Percentiles rank a stretch among this genome's conserved stretches.
Conservation (phyloP, 2,797 vertebrate species). For the Oophaga sylvatica region DNA sequence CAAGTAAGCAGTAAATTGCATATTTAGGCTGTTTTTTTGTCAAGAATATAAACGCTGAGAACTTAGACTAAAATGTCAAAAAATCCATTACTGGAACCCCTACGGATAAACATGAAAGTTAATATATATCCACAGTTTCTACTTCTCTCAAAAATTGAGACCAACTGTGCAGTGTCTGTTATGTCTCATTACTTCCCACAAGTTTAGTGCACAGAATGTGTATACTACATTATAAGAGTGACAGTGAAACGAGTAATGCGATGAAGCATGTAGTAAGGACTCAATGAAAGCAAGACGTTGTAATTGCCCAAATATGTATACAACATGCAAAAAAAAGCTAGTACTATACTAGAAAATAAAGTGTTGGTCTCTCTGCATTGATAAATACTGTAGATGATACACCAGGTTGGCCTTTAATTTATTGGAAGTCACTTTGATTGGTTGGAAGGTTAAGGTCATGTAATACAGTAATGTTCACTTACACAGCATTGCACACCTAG, state of each 20-base stretch:
- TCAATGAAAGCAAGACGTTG: conserved; percentile 7
- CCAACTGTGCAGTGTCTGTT: conserved; percentile 45
- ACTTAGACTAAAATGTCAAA: conserved; percentile 40
- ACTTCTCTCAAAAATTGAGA: conserved; percentile 41
- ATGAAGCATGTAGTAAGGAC: conserved; percentile 11
- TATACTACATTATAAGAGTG: conserved; percentile 23
- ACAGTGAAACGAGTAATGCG: conserved; percentile 5
- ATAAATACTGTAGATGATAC: not conserved
- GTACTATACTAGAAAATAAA: not conserved
- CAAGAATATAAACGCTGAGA: conserved; percentile 22
- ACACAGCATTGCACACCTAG: not conserved
- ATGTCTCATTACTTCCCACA: conserved; percentile 52
- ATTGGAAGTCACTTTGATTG: not conserved
- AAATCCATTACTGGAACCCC: conserved; percentile 54
- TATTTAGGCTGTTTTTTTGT: conserved; percentile 21
- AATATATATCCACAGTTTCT: conserved; percentile 48
- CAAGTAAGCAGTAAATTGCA: conserved; percentile 14
- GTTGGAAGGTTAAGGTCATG: not conserved
- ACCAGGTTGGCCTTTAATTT: not conserved
- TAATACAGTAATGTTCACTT: not conserved
- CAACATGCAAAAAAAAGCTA: not conserved
- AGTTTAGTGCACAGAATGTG: conserved; percentile 27
- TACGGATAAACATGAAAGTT: conserved; percentile 47
- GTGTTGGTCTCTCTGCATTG: not conserved
- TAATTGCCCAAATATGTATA: conserved; percentile 18